Evolutionary conservation across 1,140 invertebrate genomes (phyloP), one percentile per base, ranked within the genome.

Genomic region (Trichonephila clavata): DNA sequence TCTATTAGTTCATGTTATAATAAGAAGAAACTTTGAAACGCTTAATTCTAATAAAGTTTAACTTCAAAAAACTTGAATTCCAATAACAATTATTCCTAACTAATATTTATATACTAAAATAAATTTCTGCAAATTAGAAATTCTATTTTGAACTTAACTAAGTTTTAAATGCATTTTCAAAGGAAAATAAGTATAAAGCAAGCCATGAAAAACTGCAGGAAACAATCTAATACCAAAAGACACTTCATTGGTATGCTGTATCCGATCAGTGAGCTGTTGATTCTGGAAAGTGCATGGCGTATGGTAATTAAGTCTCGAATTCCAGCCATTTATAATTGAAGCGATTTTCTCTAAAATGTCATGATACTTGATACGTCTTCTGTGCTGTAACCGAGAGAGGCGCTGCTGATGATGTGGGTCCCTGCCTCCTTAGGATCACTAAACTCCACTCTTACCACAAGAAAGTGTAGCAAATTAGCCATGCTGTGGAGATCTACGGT

Each of bases 321-420:
- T 88, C 32, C 86, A 88, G 21, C 27, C 20, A 50, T 88, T 77
- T 88, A 88, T 88, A 88, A 88, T 88, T 88, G 86, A 88, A 65
- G 86, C 60, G 59, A 88, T 88, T 88, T 88, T 88, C 60, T 63
- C 61, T 65, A 88, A 88, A 88, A 32, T 88, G 86, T 39, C 63
- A 50, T 16, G 86, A 68, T 20, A 88, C 60, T 20, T 71, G 86
- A 88, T 88, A 88, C 32, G 18, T 21, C 39, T 39, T 71, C 18
- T 50, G 2, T 39, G 27, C 13, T 77, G 68, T 77, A 77, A 27
- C 71, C 71, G 71, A 24, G 32, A 32, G 71, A 27, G 27, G 71
- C 71, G 71, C 71, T 77, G 71, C 32, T 32, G 61, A 63, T 20
- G 21, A 63, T 63, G 16, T 63, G 21, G 71, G 71, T 18, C 43